A percentile compares a stretch with the other conserved stretches of the same genome.
These are phyloP conservation scores for Protula sp. DNA, from an alignment of 2,888 invertebrate species.

Conservation along the genomic window DNA sequence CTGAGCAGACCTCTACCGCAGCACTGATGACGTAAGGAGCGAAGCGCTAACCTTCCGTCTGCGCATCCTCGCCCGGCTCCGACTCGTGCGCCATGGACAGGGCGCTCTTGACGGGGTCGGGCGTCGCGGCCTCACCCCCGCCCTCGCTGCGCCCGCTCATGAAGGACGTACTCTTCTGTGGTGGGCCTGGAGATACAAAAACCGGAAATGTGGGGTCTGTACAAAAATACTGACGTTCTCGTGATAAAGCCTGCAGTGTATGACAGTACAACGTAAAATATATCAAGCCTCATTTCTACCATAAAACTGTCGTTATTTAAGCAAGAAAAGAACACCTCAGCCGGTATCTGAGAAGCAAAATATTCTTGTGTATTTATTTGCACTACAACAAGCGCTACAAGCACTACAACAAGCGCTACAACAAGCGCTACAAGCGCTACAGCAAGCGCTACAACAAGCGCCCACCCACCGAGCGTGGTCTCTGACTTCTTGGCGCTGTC, in stretches of 20 bases:
- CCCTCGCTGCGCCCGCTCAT: constrained; percentile 26
- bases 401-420: background rate
- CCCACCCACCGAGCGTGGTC: background rate
- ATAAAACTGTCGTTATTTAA: background rate
- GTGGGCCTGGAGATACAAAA: too few species aligned
- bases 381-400: too few species aligned
- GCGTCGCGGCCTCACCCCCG: constrained; percentile 2
- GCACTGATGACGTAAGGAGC: too few species aligned
- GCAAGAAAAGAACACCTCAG: background rate
- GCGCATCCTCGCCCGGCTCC: background rate
- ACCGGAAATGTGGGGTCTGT: too few species aligned
- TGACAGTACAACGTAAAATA: background rate
- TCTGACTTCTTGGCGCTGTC: constrained; percentile 15
- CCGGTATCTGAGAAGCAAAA: too few species aligned
- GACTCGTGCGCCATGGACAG: constrained; percentile 29
- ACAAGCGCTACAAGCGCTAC: too few species aligned
- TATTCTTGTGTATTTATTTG: too few species aligned
- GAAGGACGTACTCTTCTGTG: constrained; percentile 38
- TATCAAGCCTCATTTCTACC: background rate
- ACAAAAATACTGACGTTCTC: constrained; percentile 32
- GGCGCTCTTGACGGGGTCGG: constrained; percentile 27
- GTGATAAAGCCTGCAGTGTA: background rate
- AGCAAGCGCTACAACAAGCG: too few species aligned
- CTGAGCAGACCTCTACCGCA: too few species aligned
- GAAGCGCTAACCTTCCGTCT: too few species aligned